These are phyloP conservation scores for Ceyx melanurus DNA, from an alignment of 2,113 vertebrate species.

Conservation along the genomic window DNA sequence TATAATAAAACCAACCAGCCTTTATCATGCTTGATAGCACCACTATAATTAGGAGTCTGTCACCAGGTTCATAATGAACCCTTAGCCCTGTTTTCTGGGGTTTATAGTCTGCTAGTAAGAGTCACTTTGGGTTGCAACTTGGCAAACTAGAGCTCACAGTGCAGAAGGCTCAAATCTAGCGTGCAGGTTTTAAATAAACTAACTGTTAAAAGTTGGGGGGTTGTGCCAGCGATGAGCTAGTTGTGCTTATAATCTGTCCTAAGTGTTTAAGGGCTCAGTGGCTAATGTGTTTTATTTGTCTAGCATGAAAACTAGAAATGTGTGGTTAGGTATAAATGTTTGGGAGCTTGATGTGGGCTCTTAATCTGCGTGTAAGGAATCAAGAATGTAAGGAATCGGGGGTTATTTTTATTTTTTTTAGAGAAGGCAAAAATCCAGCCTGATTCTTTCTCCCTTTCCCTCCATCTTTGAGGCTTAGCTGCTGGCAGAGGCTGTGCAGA, in stretches of 20 bases:
- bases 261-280: background rate
- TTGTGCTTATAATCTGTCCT: background rate
- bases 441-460: background rate
- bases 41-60: constrained; percentile 69
- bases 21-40: constrained; percentile 70
- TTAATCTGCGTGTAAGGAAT: background rate
- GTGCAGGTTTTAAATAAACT: constrained; percentile 15
- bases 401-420: background rate
- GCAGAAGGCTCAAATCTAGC: constrained; percentile 18
- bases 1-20: constrained; percentile 63
- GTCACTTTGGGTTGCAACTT: constrained; percentile 32
- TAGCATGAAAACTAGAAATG: background rate
- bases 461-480: background rate
- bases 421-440: background rate
- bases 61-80: constrained; percentile 51
- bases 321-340: background rate
- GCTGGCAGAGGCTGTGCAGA: background rate
- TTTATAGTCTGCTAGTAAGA: constrained; percentile 45
- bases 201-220: background rate
- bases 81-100: constrained; percentile 51
- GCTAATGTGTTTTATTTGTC: constrained; percentile 20
- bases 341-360: background rate
- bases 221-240: background rate
- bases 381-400: constrained; percentile 9
- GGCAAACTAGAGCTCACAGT: background rate